Evolutionary conservation across 2,113 vertebrate species (phyloP).

Genomic region (Gulo gulo): DNA sequence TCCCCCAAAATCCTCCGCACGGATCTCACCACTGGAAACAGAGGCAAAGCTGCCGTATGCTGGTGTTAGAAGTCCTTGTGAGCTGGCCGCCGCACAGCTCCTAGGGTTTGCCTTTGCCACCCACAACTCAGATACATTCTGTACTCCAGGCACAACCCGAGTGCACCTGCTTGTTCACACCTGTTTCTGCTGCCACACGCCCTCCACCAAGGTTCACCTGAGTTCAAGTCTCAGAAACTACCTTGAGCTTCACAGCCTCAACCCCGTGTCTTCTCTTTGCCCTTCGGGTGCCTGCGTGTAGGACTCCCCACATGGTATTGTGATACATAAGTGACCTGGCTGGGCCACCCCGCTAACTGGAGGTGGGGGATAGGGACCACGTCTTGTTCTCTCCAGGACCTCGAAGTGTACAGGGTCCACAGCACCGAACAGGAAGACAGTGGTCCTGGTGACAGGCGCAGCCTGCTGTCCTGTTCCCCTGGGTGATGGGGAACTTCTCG

Average conservation of each 20-base stretch:
- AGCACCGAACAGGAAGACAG: not conserved
- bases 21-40: not conserved
- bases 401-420: not conserved
- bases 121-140: not conserved
- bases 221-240: not conserved
- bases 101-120: not conserved
- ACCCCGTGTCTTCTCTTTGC: not conserved
- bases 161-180: not conserved
- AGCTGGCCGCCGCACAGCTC: not conserved
- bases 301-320: not conserved
- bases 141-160: not conserved
- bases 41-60: not conserved
- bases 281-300: accelerated
- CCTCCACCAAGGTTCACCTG: not conserved
- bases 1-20: not conserved
- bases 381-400: not conserved
- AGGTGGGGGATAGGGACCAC: not conserved
- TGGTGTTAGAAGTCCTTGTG: not conserved
- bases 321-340: not conserved
- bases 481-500: not conserved
- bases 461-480: not conserved
- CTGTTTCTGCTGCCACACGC: not conserved
- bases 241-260: not conserved
- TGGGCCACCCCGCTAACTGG: not conserved
- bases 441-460: not conserved